Base-by-base conservation (phyloP, 1,140 invertebrate genomes). In the Macrostomum lignano region DNA sequence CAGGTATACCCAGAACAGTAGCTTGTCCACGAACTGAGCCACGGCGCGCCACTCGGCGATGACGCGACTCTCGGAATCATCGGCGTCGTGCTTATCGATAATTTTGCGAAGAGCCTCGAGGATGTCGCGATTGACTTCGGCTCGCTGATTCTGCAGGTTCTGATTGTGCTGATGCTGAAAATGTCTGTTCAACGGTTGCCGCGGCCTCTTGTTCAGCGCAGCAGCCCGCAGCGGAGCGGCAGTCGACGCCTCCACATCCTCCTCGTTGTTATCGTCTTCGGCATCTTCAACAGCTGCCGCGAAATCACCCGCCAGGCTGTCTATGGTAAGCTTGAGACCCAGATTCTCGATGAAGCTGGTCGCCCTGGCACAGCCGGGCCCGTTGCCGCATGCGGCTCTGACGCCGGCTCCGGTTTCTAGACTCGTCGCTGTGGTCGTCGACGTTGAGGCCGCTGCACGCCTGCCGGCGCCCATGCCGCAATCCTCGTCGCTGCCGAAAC, bases 21-120 rank as follows among this genome's bases (percentile, higher is more conserved):
- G n/a, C 23, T 21, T 17, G 11, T 32, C 31, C 5, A 32, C 14
- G 24, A 32, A 32, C 24, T 21, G 19, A 32, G 14, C 19, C 19
- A 36, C 23, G 17, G 28, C 19, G n/a, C 34, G 34, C 34, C 34
- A 36, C 17, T 36, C 34, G 13, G 28, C 19, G 9, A 36, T 14
- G 4, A 31, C 19, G n/a, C 11, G 17, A 10, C 21, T 15, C 10
- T 36, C 14, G 5, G 10, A 30, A 10, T 36, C 34, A 19, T 36
- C 34, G 17, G 20, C 6, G 21, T 36, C 34, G 30, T 33, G 38
- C 36, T 43, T 41, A 7, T 35, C 36, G 3, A 43, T 39, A 4
- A 46, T 25, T 19, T 32, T 36, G 15, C 32, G 13, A 15, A 36
- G 22, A 15, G 43, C 10, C 22, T 42, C 42, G 10, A 46, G 38